These are phyloP conservation scores for Hippocampus barbouri DNA, from an alignment of 2,113 vertebrate genomes.

Conservation along the genomic window DNA sequence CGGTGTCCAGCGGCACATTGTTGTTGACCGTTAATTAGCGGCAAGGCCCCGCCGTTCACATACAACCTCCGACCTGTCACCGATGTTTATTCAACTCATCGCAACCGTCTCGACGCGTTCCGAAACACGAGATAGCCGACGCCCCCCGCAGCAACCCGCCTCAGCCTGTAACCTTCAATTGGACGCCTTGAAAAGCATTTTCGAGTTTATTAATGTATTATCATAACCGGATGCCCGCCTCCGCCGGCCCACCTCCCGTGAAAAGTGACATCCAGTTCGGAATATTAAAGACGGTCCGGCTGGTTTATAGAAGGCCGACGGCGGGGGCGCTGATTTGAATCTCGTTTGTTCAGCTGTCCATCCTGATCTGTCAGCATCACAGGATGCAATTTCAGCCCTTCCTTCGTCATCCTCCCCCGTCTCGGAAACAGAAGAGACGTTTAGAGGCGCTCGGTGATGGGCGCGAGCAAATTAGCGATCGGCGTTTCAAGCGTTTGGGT, in stretches of 20 bases:
- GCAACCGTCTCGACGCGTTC: slow-evolving; percentile 19
- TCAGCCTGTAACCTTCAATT: slow-evolving; percentile 48
- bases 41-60: slow-evolving; percentile 21
- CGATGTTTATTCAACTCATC: slow-evolving; percentile 54
- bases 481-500: slow-evolving; percentile 14
- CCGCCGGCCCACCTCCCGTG: slow-evolving; percentile 36
- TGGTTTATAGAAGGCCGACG: slow-evolving; percentile 62
- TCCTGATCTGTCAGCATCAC: slow-evolving; percentile 68
- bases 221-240: slow-evolving; percentile 52
- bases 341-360: slow-evolving; percentile 71
- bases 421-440: slow-evolving; percentile 61
- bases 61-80: slow-evolving; percentile 36
- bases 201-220: slow-evolving; percentile 44
- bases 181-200: slow-evolving; percentile 49
- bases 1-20: slow-evolving; percentile 31
- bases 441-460: slow-evolving; percentile 61
- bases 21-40: slow-evolving; percentile 55
- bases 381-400: slow-evolving; percentile 58
- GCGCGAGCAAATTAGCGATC: slow-evolving; percentile 63
- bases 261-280: slow-evolving; percentile 33
- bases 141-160: slow-evolving; percentile 18
- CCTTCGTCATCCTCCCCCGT: slow-evolving; percentile 40
- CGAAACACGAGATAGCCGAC: slow-evolving; percentile 24
- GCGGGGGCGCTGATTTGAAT: slow-evolving; percentile 61
- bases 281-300: slow-evolving; percentile 55